Conservation (phyloP, 53 echinoderm and acorn worm genomes). For the Crossaster papposus region DNA sequence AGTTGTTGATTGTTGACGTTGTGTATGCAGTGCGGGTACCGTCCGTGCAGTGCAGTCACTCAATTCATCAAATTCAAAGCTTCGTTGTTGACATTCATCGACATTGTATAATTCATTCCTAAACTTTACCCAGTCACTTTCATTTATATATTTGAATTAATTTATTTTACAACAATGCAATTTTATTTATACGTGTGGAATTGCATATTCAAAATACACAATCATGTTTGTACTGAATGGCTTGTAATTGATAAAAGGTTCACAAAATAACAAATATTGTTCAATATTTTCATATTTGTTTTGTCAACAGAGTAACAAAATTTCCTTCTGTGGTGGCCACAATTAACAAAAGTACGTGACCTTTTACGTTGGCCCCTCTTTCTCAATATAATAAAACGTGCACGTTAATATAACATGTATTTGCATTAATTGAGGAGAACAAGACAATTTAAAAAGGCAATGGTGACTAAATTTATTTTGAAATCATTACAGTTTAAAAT, state of each 20-base stretch:
- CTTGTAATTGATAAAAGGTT: background rate
- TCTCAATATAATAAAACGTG: background rate
- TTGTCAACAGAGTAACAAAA: background rate
- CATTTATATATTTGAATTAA: too few species aligned
- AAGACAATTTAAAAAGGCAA: background rate
- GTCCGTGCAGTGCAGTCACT: too few species aligned
- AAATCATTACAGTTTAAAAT: background rate
- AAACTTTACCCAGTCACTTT: slow-evolving; percentile 1
- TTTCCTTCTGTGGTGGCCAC: background rate
- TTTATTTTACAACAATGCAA: too few species aligned
- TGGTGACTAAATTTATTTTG: background rate
- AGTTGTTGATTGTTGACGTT: too few species aligned
- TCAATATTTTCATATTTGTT: background rate
- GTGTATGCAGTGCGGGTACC: too few species aligned
- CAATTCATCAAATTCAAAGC: too few species aligned
- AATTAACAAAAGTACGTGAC: slow-evolving; percentile 39
- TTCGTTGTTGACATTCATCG: background rate
- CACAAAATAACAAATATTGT: background rate
- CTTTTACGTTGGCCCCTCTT: background rate
- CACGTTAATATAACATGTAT: background rate
- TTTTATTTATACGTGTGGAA: too few species aligned
- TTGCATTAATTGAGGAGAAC: background rate
- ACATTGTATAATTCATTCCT: background rate
- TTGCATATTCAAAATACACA: too few species aligned
- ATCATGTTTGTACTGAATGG: too few species aligned